Evolutionary conservation across 1,140 invertebrate species (phyloP).

Genomic region (Euwallacea similis): DNA sequence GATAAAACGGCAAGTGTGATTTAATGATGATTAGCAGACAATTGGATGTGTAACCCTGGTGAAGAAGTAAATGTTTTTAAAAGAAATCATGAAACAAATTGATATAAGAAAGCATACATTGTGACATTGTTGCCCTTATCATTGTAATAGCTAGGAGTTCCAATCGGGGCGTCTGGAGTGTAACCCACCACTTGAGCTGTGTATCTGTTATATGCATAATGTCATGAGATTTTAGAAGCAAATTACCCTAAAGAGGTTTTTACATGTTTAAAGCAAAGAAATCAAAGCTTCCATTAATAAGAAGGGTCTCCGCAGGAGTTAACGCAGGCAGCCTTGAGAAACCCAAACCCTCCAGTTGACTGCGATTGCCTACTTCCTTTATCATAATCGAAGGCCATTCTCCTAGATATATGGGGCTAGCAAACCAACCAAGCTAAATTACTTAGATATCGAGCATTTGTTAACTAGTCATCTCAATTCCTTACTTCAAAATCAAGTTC

Average conservation of each 20-base stretch:
- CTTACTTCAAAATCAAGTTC: slow-evolving; percentile 53
- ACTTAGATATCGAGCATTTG: slow-evolving; percentile 33
- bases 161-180: slow-evolving; percentile 20
- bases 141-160: slow-evolving; percentile 24
- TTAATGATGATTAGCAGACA: too few relatives aligned
- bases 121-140: slow-evolving; percentile 34
- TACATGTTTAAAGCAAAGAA: slow-evolving; percentile 50
- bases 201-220: slow-evolving; percentile 56
- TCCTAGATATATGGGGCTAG: slow-evolving; percentile 59
- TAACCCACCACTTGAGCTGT: slow-evolving; percentile 23
- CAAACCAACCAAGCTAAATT: slow-evolving; percentile 57
- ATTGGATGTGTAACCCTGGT: too few relatives aligned
- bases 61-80: slow-evolving; percentile 29
- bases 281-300: slow-evolving; percentile 49
- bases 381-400: slow-evolving; percentile 61
- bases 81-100: slow-evolving; percentile 58
- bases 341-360: slow-evolving; percentile 52
- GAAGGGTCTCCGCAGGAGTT: slow-evolving; percentile 53
- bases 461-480: slow-evolving; percentile 8
- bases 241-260: slow-evolving; percentile 42
- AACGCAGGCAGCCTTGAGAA: slow-evolving; percentile 57
- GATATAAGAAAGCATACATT: slow-evolving; percentile 53
- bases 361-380: slow-evolving; percentile 53
- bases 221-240: neutral
- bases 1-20: too few relatives aligned